A percentile compares a stretch with the other conserved stretches of the same genome.
These are phyloP conservation scores for Temnothorax longispinosus DNA, from an alignment of 1,140 invertebrate species.

Conservation along the genomic window DNA sequence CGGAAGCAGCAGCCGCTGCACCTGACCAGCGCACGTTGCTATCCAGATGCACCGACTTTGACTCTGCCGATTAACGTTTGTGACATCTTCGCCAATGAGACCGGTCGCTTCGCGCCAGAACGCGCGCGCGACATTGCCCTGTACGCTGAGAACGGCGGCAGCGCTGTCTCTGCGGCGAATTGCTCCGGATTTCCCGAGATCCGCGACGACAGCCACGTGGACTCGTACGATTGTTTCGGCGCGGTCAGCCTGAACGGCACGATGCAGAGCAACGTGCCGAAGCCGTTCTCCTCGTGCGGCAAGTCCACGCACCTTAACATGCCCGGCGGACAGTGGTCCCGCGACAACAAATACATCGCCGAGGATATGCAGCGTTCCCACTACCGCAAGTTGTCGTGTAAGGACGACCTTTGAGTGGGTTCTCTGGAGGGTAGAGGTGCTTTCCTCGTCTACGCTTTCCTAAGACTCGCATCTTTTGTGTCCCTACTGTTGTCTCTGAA, in stretches of 20 bases:
- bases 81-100: conserved; percentile 84
- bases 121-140: conserved; percentile 87
- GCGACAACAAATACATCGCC: conserved; percentile 89
- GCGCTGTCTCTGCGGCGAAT: background rate
- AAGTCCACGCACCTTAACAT: conserved; percentile 89
- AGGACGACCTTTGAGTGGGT: conserved; percentile 40
- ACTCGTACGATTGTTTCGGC: conserved; percentile 90
- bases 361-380: conserved; percentile 88
- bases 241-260: conserved; percentile 89
- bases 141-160: conserved; percentile 73
- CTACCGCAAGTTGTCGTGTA: conserved; percentile 77
- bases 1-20: conserved; percentile 70
- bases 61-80: conserved; percentile 84
- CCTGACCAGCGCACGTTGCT: conserved; percentile 70
- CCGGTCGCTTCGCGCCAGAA: conserved; percentile 88
- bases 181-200: background rate
- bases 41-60: conserved; percentile 79
- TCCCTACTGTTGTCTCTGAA: background rate
- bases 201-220: conserved; percentile 86
- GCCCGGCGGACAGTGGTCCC: conserved; percentile 90
- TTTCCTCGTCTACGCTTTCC: background rate
- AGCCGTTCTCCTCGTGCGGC: conserved; percentile 88
- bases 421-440: conserved; percentile 50
- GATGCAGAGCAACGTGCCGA: conserved; percentile 92
- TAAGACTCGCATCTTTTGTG: background rate